Base-by-base conservation (phyloP, 2,113 vertebrate species). In the Australoheros scitulus region DNA sequence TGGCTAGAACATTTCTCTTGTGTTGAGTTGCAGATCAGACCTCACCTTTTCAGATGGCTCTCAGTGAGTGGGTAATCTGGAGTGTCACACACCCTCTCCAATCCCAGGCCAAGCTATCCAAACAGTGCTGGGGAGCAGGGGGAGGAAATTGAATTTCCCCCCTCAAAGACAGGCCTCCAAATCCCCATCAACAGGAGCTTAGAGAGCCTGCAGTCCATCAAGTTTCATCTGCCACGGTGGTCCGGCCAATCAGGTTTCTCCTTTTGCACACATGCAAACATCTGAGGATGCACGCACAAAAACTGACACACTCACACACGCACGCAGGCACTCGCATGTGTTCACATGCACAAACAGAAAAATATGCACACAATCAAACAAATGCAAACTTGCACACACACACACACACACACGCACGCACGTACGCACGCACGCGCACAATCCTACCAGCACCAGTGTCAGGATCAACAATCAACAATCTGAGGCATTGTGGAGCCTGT, bases 381-480 rank as follows among this genome's bases (percentile, higher is more conserved):
- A 87, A 85, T 57, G 61, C 83, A 90, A 89, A 90, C 78, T 41
- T 80, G 63, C 36, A 38, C 82, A 29, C 29, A 29, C 29, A 29
- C 29, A 29, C 29, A 29, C 29, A 29, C 29, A 29, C 29, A 29
- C 29, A 29, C 29, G 3, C 29, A 29, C 29, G 3, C 29, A 29
- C 29, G 3, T 3, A 29, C 29, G 3, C 29, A 29, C 29, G 3
- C 29, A 29, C 29, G 3, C 29, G 3, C 29, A 29, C 29, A 85
- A 26, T 60, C 81, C 32, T 58, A 52, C 87, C 72, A 47, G 80
- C 32, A 56, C 88, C 88, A 77, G 75, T 80, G 82, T 88, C 80
- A 92, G 92, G 92, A 91, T 94, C 94, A 94, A 95, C 94, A 95
- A 93, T 94, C 93, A 94, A 94, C 94, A 94, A 91, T 95, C 93